Evolutionary conservation across 2,797 vertebrate genomes (phyloP).

Genomic region (Leptatherina wallacei): DNA sequence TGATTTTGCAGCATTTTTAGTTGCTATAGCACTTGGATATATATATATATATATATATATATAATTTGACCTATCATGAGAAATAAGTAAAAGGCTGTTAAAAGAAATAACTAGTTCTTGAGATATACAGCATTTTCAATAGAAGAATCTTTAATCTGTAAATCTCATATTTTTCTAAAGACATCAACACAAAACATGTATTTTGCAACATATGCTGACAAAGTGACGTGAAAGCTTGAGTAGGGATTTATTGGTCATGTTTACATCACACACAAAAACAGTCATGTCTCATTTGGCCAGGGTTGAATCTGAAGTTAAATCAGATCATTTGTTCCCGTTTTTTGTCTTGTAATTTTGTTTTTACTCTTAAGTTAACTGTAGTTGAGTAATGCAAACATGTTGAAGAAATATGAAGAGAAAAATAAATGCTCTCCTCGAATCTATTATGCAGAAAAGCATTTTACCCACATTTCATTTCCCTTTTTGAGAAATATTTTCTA

Average conservation of each 20-base stretch:
- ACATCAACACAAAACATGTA: not conserved
- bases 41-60: too few relatives aligned
- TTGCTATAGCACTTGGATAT: too few relatives aligned
- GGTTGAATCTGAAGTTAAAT: conserved; percentile 10
- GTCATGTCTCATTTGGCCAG: conserved; percentile 44
- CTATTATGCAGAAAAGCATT: not conserved
- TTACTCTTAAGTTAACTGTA: not conserved
- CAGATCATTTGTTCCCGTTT: conserved; percentile 14
- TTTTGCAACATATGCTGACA: not conserved
- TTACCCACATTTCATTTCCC: too few relatives aligned
- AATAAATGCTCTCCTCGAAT: not conserved
- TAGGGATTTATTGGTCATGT: conserved; percentile 60
- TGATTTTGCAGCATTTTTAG: conserved; percentile 4
- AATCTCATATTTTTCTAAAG: not conserved
- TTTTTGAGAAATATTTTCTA: too few relatives aligned
- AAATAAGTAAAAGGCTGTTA: too few relatives aligned
- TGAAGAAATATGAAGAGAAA: not conserved
- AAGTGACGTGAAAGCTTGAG: conserved; percentile 37
- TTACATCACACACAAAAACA: conserved; percentile 50
- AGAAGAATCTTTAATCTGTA: not conserved
- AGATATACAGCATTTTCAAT: not conserved
- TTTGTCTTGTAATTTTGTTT: conserved; percentile 31
- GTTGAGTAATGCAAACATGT: not conserved
- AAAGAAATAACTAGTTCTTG: not conserved
- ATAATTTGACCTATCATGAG: too few relatives aligned